A percentile compares a stretch with the other conserved stretches of the same genome.
Conservation (phyloP, 2,888 invertebrate genomes). For the Argynnis bischoffii region DNA sequence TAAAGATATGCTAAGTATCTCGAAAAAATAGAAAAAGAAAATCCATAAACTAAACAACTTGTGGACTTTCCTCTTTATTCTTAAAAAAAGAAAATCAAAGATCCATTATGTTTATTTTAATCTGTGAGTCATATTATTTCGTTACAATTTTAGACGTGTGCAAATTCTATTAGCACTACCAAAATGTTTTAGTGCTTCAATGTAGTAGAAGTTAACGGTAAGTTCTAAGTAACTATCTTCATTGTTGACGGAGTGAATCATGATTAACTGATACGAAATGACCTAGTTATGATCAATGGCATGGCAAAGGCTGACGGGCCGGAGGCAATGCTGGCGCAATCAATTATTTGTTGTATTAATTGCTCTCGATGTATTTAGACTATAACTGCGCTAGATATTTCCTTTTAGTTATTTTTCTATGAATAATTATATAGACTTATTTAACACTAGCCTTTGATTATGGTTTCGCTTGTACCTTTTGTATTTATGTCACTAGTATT, state of each 20-base stretch:
- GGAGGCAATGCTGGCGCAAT: constrained; percentile 27
- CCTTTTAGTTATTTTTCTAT: too few species aligned
- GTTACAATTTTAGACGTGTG: not conserved
- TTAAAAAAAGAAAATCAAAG: too few species aligned
- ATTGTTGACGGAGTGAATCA: constrained; percentile 20
- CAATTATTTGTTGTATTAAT: constrained; percentile 28
- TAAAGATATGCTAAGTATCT: too few species aligned
- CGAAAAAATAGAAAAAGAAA: too few species aligned
- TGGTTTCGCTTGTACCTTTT: too few species aligned
- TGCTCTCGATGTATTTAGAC: constrained; percentile 12
- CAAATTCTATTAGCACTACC: constrained; percentile 8
- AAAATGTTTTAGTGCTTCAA: constrained; percentile 5
- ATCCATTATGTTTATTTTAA: too few species aligned
- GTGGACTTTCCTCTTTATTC: too few species aligned
- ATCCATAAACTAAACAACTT: too few species aligned
- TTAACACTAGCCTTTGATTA: too few species aligned
- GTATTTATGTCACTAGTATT: too few species aligned
- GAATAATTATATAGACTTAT: too few species aligned
- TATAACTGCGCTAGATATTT: not conserved
- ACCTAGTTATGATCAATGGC: constrained; percentile 31
- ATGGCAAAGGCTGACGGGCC: constrained; percentile 20
- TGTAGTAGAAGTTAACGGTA: not conserved
- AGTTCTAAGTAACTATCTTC: constrained; percentile 2
- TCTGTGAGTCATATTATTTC: too few species aligned
- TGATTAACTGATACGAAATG: constrained; percentile 26